Evolutionary conservation across 1,140 invertebrate genomes (phyloP), one percentile per base, ranked within the genome.

Genomic region (Oryzaephilus surinamensis): DNA sequence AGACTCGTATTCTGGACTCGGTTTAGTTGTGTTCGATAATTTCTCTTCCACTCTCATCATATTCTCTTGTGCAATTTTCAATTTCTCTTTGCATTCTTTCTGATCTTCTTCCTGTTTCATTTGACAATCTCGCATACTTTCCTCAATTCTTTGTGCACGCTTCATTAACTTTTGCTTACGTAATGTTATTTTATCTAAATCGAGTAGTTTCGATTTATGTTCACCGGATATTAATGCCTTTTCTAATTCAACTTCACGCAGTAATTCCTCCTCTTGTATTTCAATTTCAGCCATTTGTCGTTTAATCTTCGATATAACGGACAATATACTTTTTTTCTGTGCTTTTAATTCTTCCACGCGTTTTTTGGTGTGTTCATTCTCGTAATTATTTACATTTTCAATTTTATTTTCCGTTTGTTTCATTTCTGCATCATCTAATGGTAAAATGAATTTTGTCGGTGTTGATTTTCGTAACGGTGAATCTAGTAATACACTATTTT

Each of bases 221-320:
- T 92, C 87, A 1, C 84, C 85, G 38, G 80, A 76, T 38, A 91
- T 68, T 10, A 91, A 59, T 1, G 86, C 84, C 55, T 79, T 76
- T 57, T 91, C 86, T 61, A 89, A 72, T 63, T 90, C 85, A 60
- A 88, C 64, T 73, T 86, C 84, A 70, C 81, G 69, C 19, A 82
- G 71, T 13, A 85, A 77, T 62, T 91, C 85, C 57, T 85, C 81
- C 54, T 88, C 82, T 54, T 87, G 84, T 13, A 72, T 74, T 53
- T 88, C 79, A 32, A 89, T 79, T 51, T 88, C 84, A 1, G 75
- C 69, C 43, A 89, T 79, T 56, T 81, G 78, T 41, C 76, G 71
- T 52, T 87, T 88, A 11, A 89, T 63, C 20, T 67, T 63, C 19
- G 76, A 68, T 23, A 82, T 71, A 45, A 68, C 64, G 0, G 64